Base-by-base conservation (phyloP, 2,797 vertebrate species). In the Ptychobarbus kaznakovi region DNA sequence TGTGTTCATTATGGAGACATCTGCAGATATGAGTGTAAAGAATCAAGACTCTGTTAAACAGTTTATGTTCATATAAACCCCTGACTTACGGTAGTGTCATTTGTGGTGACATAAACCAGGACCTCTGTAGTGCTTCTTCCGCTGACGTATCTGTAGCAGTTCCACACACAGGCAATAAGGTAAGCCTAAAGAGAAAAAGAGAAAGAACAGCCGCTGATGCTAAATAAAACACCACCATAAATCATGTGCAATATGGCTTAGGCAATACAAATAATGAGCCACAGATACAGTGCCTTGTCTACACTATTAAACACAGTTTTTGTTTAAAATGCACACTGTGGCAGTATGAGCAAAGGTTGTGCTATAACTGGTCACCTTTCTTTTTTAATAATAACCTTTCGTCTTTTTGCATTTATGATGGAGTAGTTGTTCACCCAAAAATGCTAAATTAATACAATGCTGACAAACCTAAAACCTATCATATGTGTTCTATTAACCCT, bases 81-180 rank as follows among this genome's bases (percentile, higher is more conserved):
- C 84, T 74, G 72, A 93, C 98, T 96, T 95, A 99, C 98, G 91
- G 97, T 94, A 49, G 97, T 99, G 91, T 99, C 97, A 0, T 98
- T 99, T 87, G 97, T 97, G 83, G 97, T 98, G 84, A 99, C 97
- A 83, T 99, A 99, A 82, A 99, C 97, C 92, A 99, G 92, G 89
- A 99, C 97, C 80, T 99, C 97, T 0, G 97, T 97, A 90, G 96
- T 95, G 87, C 96, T 97, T 81, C 97, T 95, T 93, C 97, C 93
- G 11, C 96, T 99, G 91, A 99, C 98, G 51, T 99, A 99, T 90
- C 97, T 96, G 93, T 99, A 99, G 94, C 98, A 99, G 94, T 99
- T 99, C 98, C 98, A 99, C 89, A 99, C 98, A 0, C 98, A 99
- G 95, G 96, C 97, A 89, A 99, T 99, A 94, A 99, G 94, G 93